Conservation (phyloP, 1,140 invertebrate species). For the Rhagoletis pomonella region DNA sequence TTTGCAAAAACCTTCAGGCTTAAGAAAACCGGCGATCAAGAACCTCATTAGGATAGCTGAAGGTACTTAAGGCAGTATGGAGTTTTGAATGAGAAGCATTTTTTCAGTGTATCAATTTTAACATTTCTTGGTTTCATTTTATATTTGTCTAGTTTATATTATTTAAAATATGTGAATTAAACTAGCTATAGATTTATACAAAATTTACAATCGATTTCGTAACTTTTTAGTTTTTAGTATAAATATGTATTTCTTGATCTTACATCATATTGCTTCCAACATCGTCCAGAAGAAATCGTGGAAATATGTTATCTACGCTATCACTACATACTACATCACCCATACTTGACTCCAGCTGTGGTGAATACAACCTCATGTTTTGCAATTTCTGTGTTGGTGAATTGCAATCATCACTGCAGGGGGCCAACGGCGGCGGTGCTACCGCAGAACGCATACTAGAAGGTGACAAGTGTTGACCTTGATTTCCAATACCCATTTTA, state of each 20-base stretch:
- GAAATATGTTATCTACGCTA: constrained; percentile 6
- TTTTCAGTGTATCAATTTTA: too few species aligned
- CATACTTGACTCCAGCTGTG: constrained; percentile 53
- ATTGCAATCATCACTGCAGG: constrained; percentile 68
- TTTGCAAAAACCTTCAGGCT: too few species aligned
- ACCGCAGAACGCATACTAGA: background rate
- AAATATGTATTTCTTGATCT: background rate
- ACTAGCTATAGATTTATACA: too few species aligned
- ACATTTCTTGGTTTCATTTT: too few species aligned
- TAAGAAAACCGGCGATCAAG: too few species aligned
- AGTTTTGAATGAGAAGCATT: too few species aligned
- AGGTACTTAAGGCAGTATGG: too few species aligned
- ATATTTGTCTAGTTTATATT: too few species aligned
- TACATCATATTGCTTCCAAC: constrained; percentile 11
- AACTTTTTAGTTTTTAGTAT: background rate
- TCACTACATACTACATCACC: background rate
- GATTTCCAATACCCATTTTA: constrained; percentile 70
- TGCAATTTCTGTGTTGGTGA: constrained; percentile 76
- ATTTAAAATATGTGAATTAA: too few species aligned
- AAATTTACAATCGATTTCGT: too few species aligned
- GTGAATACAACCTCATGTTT: constrained; percentile 75
- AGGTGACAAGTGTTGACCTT: constrained; percentile 55
- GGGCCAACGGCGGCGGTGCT: background rate
- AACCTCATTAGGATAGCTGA: too few species aligned
- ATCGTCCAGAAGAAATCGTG: constrained; percentile 30